These are phyloP conservation scores for Hirudo medicinalis DNA, from an alignment of 1,140 invertebrate genomes.

Conservation along the genomic window DNA sequence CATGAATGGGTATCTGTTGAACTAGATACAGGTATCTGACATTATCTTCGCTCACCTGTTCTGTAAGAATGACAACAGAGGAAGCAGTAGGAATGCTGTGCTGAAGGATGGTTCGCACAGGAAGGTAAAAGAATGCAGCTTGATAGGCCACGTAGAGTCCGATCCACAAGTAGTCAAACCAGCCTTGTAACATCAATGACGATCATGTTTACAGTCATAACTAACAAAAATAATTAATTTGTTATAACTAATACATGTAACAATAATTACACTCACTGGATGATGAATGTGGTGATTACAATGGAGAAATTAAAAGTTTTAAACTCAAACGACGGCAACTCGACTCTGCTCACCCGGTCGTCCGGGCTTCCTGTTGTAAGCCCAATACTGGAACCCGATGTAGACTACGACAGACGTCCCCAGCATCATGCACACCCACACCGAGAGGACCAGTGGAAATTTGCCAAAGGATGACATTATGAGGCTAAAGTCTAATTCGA, in stretches of 20 bases:
- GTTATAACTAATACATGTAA: no score
- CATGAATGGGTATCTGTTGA: no score
- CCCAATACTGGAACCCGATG: slow-evolving; percentile 47
- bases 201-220: no score
- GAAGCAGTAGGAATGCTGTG: slow-evolving; percentile 48
- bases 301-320: no score
- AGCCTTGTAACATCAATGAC: slow-evolving; percentile 27
- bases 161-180: slow-evolving; percentile 35
- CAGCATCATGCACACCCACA: slow-evolving; percentile 48
- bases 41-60: slow-evolving; percentile 31
- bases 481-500: slow-evolving; percentile 46
- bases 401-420: slow-evolving; percentile 45
- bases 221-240: no score
- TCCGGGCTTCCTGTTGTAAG: slow-evolving; percentile 23
- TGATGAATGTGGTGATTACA: no score
- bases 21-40: neutral
- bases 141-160: slow-evolving; percentile 37
- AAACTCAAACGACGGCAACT: no score
- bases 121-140: slow-evolving; percentile 42
- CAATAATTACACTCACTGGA: no score
- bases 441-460: slow-evolving; percentile 43
- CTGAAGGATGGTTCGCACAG: slow-evolving; percentile 43
- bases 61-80: slow-evolving; percentile 38
- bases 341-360: no score
- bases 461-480: slow-evolving; percentile 48